Percentiles rank a stretch among this genome's conserved stretches.
These are phyloP conservation scores for Setophaga kirtlandii DNA, from an alignment of 2,113 vertebrate species.

Conservation along the genomic window DNA sequence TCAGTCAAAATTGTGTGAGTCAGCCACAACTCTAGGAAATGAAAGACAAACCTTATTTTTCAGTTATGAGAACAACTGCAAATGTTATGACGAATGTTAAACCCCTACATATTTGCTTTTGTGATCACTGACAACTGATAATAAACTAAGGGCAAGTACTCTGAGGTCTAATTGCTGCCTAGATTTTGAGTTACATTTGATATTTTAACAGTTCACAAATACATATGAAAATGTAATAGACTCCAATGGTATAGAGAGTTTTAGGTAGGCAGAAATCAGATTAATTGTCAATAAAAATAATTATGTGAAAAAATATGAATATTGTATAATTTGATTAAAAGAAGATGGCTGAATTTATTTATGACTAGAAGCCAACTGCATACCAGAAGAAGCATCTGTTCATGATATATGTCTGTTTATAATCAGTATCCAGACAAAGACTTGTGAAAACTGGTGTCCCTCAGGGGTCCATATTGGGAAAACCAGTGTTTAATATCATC, in stretches of 20 bases:
- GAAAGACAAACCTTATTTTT: constrained; percentile 13
- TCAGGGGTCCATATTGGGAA: neutral
- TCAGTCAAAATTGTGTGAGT: constrained; percentile 34
- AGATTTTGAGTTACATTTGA: neutral
- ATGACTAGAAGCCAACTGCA: neutral
- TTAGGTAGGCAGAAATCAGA: neutral
- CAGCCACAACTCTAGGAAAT: constrained; percentile 8
- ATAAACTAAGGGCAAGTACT: neutral
- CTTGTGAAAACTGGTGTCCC: neutral
- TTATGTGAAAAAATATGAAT: neutral
- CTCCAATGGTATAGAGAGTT: neutral
- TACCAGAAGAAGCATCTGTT: neutral
- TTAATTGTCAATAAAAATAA: neutral
- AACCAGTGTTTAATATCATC: neutral
- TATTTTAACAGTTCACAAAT: neutral
- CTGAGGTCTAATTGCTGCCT: neutral
- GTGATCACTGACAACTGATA: neutral
- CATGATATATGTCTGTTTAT: neutral
- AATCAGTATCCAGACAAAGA: neutral
- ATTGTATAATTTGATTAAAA: neutral
- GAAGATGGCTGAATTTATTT: neutral
- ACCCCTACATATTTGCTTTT: neutral
- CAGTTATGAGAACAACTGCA: neutral
- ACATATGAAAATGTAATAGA: neutral
- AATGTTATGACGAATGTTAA: neutral